Evolutionary conservation across 1,140 invertebrate genomes (phyloP), one percentile per base, ranked within the genome.

Genomic region (Trachelipus rathkii): DNA sequence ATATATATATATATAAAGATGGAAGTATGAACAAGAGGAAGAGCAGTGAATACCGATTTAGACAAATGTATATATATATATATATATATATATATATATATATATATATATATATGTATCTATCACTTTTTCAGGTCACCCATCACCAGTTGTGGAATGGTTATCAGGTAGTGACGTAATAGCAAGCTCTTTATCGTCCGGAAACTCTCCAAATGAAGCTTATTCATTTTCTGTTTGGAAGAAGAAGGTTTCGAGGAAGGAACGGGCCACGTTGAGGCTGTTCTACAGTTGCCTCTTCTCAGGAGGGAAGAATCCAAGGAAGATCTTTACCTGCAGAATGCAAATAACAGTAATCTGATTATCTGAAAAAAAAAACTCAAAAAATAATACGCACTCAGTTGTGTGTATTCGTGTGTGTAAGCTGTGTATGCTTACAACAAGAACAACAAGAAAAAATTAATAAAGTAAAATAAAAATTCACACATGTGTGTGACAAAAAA

Each of bases 261-360:
- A 67, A 44, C 44, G 43, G 53, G 73, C 0, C 44, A 44, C 19
- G 73, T 75, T n/a, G 73, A 75, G 60, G 73, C 73, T 11, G 60
- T 75, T 0, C 73, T 75, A 23, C 73, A 75, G 44, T 60, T 75
- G 11, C 60, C 73, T 10, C 46, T 68, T 21, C 45, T 75, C 23
- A 60, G 66, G 24, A 46, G 73, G 4, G 73, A 67, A 11, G 73
- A 75, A n/a, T n/a, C 45, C 73, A 75, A 68, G 73, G 73, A 43
- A 60, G 73, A 75, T 23, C 43, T 60, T 75, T 75, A 67, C 73
- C 21, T 75, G 73, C 23, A 66, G 73, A 46, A n/a, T n/a, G 73
- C 73, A 23, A 75, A 75, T 33, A 75, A 75, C 73, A 75, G 73
- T 33, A 43, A 75, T 4, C 53, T 75, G 23, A 75, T 46, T 23